Base-by-base conservation (phyloP, 2,888 invertebrate genomes). In the Macaria liturata region DNA sequence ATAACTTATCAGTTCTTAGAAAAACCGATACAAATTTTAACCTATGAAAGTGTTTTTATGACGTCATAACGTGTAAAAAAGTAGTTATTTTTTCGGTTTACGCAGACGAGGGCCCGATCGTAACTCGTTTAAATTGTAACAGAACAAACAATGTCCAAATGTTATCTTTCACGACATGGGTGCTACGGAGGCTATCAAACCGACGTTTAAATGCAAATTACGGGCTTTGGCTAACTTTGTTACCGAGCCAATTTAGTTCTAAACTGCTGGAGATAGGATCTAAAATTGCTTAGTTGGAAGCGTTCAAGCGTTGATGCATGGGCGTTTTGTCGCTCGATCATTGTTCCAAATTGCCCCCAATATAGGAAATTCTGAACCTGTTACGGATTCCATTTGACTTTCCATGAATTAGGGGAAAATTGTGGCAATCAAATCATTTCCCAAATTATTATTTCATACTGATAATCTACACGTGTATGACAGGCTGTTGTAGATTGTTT, bases 101-200 rank as follows among this genome's bases (percentile, higher is more conserved):
- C 34, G 20, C 48, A 39, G 51, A 54, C 53, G 60, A 55, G 58
- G 60, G 58, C 59, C 53, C 59, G 44, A 57, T 47, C 58, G 61
- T 56, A 62, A 63, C 59, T 59, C 57, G 59, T 62, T 63, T 57
- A 55, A 45, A 57, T 63, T 63, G 56, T 62, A 49, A 43, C 39
- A 46, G 44, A 60, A 62, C 67, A 62, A 65, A 67, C 65, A 67
- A 64, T 68, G 64, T 64, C 59, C 62, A 63, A 61, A 62, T 60
- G 62, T 65, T 66, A 65, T 66, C 65, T 64, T 59, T 51, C 54
- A 61, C 64, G 64, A 68, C 61, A 61, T 57, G 59, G 61, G 62
- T 65, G 64, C 60, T 61, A 64, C 58, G 58, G 63, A 50, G 57
- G 59, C 57, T 62, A 65, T 66, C 65, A 64, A 62, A 62, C 62